Base-by-base conservation (phyloP, 37 sponge, comb jelly and placozoan genomes). In the Cladorhizidae sp. region DNA sequence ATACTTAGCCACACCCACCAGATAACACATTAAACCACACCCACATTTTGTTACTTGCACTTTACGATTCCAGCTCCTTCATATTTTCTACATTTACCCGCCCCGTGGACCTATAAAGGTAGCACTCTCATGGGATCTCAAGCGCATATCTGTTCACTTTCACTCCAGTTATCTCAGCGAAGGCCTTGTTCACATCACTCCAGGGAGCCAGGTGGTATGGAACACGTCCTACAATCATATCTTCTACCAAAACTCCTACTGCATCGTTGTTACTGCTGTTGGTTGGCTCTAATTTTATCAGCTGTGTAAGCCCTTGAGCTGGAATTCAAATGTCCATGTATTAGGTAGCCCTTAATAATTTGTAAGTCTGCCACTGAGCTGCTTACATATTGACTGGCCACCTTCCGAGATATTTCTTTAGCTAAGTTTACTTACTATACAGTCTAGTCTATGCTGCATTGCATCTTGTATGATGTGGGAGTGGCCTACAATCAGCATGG, bases 301-400 rank as follows among this genome's bases (percentile, higher is more conserved):
- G 68, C 62, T 78, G 36, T 18, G 36, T 57, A n/a, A 78, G 70
- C 15, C 85, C 85, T 45, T 43, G 55, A 32, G 37, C 45, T 76
- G 85, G 85, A 76, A 26, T 83, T 77, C 85, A 83, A 26, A 63
- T 83, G 70, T 77, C 85, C 77, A 83, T 76, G 70, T 75, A 83
- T 11, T 67, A 56, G 36, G 55, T 63, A 73, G 56, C 56, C 25
- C 65, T 65, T 63, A 63, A 21, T 23, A 63, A 15, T 63, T 63
- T 21, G 64, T 23, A 25, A 25, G 11, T 25, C 21, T 11, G 64
- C 64, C 11, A 63, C 64, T 63, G 64, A 14, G 39, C 41, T 70
- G 70, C 70, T 70, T 9, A 38, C 41, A 38, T 36, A 37, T 40
- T 70, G 70, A 70, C 40, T 70, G 29, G 70, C 70, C 70, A 70